A percentile compares a stretch with the other conserved stretches of the same genome.
Evolutionary conservation across 2,113 vertebrate species (phyloP).

Genomic region (Thunnus thynnus): DNA sequence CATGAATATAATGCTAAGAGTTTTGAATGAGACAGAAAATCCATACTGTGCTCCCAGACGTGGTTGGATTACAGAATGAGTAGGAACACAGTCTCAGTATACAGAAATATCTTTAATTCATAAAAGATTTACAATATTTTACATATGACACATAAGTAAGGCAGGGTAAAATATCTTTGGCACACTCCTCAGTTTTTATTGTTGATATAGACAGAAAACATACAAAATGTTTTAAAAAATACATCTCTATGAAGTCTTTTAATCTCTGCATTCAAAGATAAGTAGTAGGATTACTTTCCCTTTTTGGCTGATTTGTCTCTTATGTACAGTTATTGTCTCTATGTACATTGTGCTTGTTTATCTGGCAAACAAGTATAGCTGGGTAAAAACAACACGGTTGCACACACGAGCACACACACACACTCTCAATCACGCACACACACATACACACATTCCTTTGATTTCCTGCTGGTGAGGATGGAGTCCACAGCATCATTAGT

Average conservation of each 20-base stretch:
- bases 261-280: conserved; percentile 51
- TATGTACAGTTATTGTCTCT: conserved; percentile 56
- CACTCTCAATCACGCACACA: conserved; percentile 26
- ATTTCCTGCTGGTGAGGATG: conserved; percentile 50
- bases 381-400: conserved; percentile 38
- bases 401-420: conserved; percentile 12
- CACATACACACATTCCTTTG: conserved; percentile 47
- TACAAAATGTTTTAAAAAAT: conserved; percentile 43
- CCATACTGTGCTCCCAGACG: neutral
- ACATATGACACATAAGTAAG: conserved; percentile 67
- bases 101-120: conserved; percentile 75
- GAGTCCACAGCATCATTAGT: conserved; percentile 51
- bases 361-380: conserved; percentile 57
- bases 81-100: conserved; percentile 22
- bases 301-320: conserved; percentile 46
- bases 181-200: conserved; percentile 37
- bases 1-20: no score
- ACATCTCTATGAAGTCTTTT: conserved; percentile 48
- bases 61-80: neutral
- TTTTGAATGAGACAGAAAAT: neutral
- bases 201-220: conserved; percentile 51
- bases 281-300: conserved; percentile 49
- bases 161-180: conserved; percentile 53
- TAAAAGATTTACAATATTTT: conserved; percentile 75
- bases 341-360: conserved; percentile 64